Base-by-base conservation (phyloP, 2,113 vertebrate species). In the Alligator mississippiensis region DNA sequence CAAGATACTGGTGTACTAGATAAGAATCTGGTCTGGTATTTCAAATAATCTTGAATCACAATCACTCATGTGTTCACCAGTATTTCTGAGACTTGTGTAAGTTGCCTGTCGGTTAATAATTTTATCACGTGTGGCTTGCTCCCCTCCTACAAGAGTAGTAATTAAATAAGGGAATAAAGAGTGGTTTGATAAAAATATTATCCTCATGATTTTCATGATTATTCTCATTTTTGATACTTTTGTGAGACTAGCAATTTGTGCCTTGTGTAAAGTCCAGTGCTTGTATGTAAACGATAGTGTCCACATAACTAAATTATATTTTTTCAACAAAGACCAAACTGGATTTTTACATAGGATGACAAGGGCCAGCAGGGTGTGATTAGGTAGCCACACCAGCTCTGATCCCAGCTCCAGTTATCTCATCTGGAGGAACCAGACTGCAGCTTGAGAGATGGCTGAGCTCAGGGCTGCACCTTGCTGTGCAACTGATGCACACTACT, bases 111-210 rank as follows among this genome's bases (percentile, higher is more conserved):
- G 15, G 70, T 75, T 12, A 84, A 0, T 57, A 30, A 0, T 30
- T 77, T 88, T 25, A 59, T 77, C 5, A 8, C 60, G 13, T 30
- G 87, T 84, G 17, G 75, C 57, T 93, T 18, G 6, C 34, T 58
- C 4, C 13, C 5, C 16, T 63, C 13, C 5, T 66, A 70, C 3
- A 18, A 77, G 19, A 61, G 55, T 0, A 0, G n/a, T 21, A 89
- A 3, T 5, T 88, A 14, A 15, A 3, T 21, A 57, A 80, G 4
- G 15, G 13, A 77, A 59, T 57, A 82, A 2, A 16, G 12, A 64
- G 55, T 28, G 82, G 22, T 47, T 74, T 74, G 82, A 34, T 27
- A 88, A 87, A 89, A 82, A 0, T 15, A 2, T 1, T 63, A 22
- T 47, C 47, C 8, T 47, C 47, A 47, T 47, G 47, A 7, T 62